Conservation (phyloP, 2,888 invertebrate species). For the Ormyrus labotus region DNA sequence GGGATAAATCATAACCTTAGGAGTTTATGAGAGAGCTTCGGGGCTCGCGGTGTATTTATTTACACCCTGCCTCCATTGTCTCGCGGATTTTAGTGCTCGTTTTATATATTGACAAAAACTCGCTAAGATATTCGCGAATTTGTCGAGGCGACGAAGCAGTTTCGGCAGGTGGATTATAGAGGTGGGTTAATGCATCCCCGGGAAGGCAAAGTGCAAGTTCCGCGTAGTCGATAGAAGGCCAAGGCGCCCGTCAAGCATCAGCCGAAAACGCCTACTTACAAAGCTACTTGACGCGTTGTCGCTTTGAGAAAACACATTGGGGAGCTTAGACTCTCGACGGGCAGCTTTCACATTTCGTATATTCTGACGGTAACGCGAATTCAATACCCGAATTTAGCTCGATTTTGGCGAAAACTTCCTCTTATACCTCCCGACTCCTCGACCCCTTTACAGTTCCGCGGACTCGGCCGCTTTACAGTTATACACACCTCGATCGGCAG, state of each 20-base stretch:
- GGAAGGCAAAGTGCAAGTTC: slow-evolving; percentile 31
- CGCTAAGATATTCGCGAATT: neutral
- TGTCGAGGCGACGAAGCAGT: neutral
- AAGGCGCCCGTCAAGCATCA: slow-evolving; percentile 19
- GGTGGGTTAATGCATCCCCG: slow-evolving; percentile 9
- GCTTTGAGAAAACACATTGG: slow-evolving; percentile 27
- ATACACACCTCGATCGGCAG: neutral
- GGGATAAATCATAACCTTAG: slow-evolving; percentile 18
- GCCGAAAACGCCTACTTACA: slow-evolving; percentile 6
- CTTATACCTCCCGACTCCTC: neutral
- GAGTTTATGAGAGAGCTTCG: neutral
- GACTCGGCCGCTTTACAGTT: too few species aligned
- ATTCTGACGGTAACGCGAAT: neutral
- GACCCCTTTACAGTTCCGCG: too few species aligned
- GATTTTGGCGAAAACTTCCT: neutral
- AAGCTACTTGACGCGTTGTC: slow-evolving; percentile 31
- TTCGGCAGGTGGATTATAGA: neutral
- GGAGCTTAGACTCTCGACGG: slow-evolving; percentile 15
- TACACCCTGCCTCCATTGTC: neutral
- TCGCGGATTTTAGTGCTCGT: neutral
- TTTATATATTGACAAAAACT: neutral
- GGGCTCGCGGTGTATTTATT: too few species aligned
- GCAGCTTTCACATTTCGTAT: slow-evolving; percentile 6
- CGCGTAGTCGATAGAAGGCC: slow-evolving; percentile 13
- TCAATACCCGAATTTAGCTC: neutral